Conservation (phyloP, 2,797 vertebrate species). For the Chiroxiphia lanceolata region DNA sequence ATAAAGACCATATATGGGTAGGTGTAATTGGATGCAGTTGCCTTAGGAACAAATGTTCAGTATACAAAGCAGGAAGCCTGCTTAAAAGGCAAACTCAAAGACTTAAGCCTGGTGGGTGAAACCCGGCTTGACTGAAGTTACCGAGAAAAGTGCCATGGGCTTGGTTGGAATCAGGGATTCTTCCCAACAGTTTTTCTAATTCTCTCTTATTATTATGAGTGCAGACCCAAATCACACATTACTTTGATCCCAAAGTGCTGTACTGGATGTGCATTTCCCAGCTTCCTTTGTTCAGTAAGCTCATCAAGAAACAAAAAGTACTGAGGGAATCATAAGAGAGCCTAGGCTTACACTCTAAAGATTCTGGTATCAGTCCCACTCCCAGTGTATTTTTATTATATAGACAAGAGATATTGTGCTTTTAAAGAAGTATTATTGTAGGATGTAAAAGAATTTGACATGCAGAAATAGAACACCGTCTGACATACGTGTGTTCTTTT, state of each 20-base stretch:
- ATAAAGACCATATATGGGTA: constrained; percentile 34
- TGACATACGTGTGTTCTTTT: background rate
- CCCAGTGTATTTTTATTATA: background rate
- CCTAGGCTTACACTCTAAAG: background rate
- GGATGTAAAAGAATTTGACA: background rate
- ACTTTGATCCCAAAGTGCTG: background rate
- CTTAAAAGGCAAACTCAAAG: constrained; percentile 19
- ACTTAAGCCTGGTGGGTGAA: background rate
- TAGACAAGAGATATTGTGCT: background rate
- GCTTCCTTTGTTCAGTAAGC: background rate
- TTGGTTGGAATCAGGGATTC: background rate
- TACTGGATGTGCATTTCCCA: background rate
- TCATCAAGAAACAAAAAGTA: background rate
- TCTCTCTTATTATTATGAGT: background rate
- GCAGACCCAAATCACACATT: background rate
- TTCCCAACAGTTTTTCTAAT: background rate
- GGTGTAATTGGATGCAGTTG: constrained; percentile 63
- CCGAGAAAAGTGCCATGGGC: background rate
- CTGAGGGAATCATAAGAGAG: background rate
- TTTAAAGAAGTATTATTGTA: background rate
- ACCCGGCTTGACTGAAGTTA: background rate
- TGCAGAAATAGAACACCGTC: background rate
- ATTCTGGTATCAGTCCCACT: background rate
- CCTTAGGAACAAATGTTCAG: constrained; percentile 64
- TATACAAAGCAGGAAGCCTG: background rate